Percentiles rank a stretch among this genome's conserved stretches.
phyloP scores from a whole-genome alignment of 2,797 vertebrate genomes.

The Phoeniculus purpureus region DNA sequence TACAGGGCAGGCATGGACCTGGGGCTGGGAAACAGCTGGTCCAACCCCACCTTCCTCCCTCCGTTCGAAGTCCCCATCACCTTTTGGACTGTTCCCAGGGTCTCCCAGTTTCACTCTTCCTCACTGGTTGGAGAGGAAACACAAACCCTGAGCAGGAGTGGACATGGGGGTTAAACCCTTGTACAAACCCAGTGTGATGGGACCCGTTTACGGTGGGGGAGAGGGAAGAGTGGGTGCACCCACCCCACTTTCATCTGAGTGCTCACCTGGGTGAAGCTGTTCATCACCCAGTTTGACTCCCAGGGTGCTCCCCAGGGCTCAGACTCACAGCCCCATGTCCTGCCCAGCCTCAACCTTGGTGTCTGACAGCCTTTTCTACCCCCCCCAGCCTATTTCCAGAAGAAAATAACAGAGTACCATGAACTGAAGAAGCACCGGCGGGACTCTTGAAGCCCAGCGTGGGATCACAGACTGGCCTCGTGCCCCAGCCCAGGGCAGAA shows the following conservation, averaged over 20 bases:
- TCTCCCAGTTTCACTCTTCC: background rate
- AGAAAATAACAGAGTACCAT: slow-evolving; percentile 75
- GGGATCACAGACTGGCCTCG: background rate
- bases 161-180: background rate
- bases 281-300: accelerated
- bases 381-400: slow-evolving; percentile 76
- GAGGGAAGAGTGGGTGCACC: background rate
- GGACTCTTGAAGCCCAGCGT: slow-evolving; percentile 62
- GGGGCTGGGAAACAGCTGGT: background rate
- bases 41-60: background rate
- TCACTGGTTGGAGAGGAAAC: background rate
- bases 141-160: no score
- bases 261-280: background rate
- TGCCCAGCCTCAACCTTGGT: background rate
- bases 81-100: background rate
- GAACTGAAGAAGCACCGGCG: slow-evolving; percentile 75
- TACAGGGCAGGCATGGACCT: background rate
- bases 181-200: background rate
- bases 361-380: background rate
- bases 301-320: accelerated
- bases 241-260: accelerated
- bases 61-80: accelerated
- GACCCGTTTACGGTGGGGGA: background rate
- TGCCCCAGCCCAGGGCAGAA: background rate
- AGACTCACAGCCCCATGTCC: background rate